Conservation (phyloP, 2,888 invertebrate genomes). For the Scrobipalpa costella region DNA sequence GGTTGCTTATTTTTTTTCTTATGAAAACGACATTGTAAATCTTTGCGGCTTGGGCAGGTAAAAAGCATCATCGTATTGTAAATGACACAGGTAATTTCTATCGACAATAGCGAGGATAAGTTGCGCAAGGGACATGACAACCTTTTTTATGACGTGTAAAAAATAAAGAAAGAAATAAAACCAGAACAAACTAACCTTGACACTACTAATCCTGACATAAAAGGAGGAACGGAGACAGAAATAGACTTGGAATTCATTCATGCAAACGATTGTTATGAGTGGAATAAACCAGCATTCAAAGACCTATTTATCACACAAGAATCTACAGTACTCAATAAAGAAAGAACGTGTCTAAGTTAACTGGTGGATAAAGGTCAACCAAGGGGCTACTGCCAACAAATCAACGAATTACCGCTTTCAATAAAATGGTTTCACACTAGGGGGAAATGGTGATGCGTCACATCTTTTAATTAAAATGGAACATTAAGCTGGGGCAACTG, state of each 20-base stretch:
- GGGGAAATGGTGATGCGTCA: constrained; percentile 69
- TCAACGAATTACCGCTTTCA: constrained; percentile 60
- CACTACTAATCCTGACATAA: constrained; percentile 62
- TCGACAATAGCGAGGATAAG: constrained; percentile 33
- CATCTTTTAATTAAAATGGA: constrained; percentile 77
- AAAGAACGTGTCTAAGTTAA: constrained; percentile 46
- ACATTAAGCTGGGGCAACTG: constrained; percentile 62
- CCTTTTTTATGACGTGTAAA: constrained; percentile 41
- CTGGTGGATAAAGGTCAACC: constrained; percentile 56
- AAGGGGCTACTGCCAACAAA: constrained; percentile 67
- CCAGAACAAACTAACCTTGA: constrained; percentile 57
- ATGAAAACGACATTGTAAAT: constrained; percentile 9
- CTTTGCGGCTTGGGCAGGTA: constrained; percentile 17
- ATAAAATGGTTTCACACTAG: constrained; percentile 47
- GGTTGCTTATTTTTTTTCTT: background rate
- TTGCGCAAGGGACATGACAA: constrained; percentile 45
- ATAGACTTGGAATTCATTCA: constrained; percentile 60
- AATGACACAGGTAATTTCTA: constrained; percentile 25
- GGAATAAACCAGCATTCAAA: constrained; percentile 32
- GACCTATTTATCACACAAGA: constrained; percentile 39
- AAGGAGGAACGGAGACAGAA: constrained; percentile 56
- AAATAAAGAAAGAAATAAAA: constrained; percentile 46
- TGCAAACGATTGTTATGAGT: constrained; percentile 60
- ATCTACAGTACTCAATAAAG: constrained; percentile 34
- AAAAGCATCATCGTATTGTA: constrained; percentile 21